These are phyloP conservation scores for Oreochromis niloticus DNA, from an alignment of 2,113 vertebrate genomes.

Conservation along the genomic window DNA sequence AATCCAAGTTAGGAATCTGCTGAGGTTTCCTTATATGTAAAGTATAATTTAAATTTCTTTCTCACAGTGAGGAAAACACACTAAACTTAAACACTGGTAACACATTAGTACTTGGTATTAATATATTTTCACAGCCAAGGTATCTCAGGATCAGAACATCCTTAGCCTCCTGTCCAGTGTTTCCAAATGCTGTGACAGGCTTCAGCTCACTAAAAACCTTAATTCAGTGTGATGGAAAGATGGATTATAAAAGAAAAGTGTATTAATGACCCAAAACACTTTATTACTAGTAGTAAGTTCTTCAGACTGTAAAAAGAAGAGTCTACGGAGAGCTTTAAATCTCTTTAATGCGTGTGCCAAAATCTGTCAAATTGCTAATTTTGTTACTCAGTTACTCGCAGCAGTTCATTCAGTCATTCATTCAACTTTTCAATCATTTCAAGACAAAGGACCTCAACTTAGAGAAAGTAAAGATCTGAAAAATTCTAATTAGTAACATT, in stretches of 20 bases:
- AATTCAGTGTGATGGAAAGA: background rate
- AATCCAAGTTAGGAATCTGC: background rate
- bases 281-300: background rate
- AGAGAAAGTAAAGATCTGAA: background rate
- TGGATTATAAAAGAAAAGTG: background rate
- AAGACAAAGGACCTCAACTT: background rate
- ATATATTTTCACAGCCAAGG: background rate
- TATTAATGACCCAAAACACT: background rate
- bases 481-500: background rate
- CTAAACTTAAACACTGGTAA: background rate
- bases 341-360: background rate
- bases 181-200: background rate
- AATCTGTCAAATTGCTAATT: background rate
- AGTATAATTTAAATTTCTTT: background rate
- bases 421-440: background rate
- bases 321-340: background rate
- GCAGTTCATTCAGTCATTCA: background rate
- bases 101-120: background rate
- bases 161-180: background rate
- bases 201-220: background rate
- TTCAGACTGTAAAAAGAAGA: background rate
- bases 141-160: background rate
- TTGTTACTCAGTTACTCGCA: background rate
- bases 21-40: background rate
- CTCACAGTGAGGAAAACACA: background rate